Percentiles rank a stretch among this genome's conserved stretches.
These are phyloP conservation scores for Ancistrus triradiatus DNA, from an alignment of 2,113 vertebrate genomes.

Conservation along the genomic window DNA sequence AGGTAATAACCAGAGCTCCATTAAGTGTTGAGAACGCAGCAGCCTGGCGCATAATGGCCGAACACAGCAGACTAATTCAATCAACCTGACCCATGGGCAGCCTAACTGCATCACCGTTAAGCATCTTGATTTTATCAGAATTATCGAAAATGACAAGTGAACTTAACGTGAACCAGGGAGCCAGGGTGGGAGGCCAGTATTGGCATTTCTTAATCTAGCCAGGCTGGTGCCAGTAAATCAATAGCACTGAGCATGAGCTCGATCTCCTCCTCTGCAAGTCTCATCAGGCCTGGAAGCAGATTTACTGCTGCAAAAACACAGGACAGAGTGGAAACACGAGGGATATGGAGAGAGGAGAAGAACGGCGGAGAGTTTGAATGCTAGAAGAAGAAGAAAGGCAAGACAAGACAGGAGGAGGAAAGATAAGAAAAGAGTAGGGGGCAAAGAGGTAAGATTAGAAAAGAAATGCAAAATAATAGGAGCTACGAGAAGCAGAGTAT, in stretches of 20 bases:
- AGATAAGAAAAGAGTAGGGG: background rate
- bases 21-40: constrained; percentile 56
- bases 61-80: constrained; percentile 64
- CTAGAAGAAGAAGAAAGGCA: too few relatives aligned
- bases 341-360: too few relatives aligned
- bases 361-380: too few relatives aligned
- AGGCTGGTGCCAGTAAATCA: constrained; percentile 88
- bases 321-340: background rate
- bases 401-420: background rate
- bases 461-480: background rate
- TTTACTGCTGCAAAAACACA: background rate
- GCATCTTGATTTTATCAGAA: constrained; percentile 84
- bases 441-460: constrained; percentile 2
- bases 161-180: constrained; percentile 90
- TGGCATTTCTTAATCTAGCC: constrained; percentile 96
- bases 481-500: too few relatives aligned
- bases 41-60: constrained; percentile 59
- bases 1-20: constrained; percentile 52
- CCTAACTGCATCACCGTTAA: constrained; percentile 82
- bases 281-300: constrained; percentile 1
- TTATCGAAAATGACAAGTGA: constrained; percentile 98
- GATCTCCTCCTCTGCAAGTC: constrained; percentile 47
- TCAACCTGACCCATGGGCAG: constrained; percentile 59
- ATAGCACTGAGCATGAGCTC: constrained; percentile 61
- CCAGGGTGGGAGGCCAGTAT: constrained; percentile 89